Conservation (phyloP, 1,140 invertebrate genomes). For the Plodia interpunctella region DNA sequence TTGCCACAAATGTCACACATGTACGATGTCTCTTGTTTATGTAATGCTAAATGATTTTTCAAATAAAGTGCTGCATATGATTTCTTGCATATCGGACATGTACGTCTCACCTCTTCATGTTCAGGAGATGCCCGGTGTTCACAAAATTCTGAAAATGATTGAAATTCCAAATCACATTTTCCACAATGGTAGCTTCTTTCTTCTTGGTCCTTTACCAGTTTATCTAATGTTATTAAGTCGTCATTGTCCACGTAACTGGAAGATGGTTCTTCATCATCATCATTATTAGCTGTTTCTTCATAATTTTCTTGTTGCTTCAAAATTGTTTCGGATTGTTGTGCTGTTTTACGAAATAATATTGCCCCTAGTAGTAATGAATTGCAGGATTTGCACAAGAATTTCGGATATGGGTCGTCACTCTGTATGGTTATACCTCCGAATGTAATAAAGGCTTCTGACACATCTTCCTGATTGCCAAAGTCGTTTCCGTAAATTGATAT, state of each 20-base stretch:
- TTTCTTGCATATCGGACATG: constrained; percentile 55
- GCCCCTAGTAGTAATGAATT: constrained; percentile 49
- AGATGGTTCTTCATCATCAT: constrained; percentile 12
- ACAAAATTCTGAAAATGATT: constrained; percentile 23
- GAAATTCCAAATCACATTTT: constrained; percentile 31
- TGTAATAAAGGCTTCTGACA: constrained; percentile 37
- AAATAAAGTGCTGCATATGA: constrained; percentile 33
- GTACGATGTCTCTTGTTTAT: constrained; percentile 37
- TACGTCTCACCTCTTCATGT: constrained; percentile 50
- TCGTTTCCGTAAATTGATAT: constrained; percentile 47
- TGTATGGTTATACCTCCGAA: constrained; percentile 47
- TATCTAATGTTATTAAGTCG: constrained; percentile 7
- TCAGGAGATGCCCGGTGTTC: constrained; percentile 50
- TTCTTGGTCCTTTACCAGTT: constrained; percentile 12
- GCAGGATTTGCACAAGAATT: constrained; percentile 54
- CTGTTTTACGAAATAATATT: constrained; percentile 49
- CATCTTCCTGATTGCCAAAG: constrained; percentile 24
- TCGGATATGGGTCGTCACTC: constrained; percentile 44
- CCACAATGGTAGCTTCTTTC: constrained; percentile 26
- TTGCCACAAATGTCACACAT: constrained; percentile 70
- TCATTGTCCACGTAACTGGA: constrained; percentile 17
- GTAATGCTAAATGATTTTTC: constrained; percentile 43
- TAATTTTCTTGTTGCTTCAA: constrained; percentile 31
- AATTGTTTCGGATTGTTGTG: constrained; percentile 51
- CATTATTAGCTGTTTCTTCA: constrained; percentile 15